A percentile compares a stretch with the other conserved stretches of the same genome.
Conservation (phyloP, 1,140 invertebrate species). For the Nasonia longicornis region DNA sequence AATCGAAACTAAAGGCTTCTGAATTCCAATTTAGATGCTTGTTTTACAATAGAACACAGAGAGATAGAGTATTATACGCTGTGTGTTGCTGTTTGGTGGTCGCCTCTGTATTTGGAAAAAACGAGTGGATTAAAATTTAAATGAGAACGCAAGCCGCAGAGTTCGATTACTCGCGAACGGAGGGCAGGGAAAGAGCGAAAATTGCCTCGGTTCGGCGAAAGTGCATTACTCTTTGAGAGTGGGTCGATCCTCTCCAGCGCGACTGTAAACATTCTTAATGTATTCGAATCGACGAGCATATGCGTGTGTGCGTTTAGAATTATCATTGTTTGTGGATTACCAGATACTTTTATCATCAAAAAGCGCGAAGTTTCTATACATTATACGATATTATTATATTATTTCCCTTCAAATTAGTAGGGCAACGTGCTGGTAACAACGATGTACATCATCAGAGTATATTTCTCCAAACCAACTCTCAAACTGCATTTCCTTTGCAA, state of each 20-base stretch:
- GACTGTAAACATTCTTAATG: conserved; percentile 1
- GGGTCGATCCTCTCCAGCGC: neutral
- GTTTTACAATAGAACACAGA: no score
- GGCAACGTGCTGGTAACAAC: no score
- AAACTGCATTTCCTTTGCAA: neutral
- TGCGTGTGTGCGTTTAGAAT: neutral
- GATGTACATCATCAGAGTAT: neutral
- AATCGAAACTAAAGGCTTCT: no score
- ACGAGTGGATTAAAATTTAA: conserved; percentile 30
- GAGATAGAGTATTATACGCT: no score
- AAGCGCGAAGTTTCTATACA: neutral
- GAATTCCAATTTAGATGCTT: no score
- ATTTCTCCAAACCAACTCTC: neutral
- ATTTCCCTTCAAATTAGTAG: no score
- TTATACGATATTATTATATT: no score
- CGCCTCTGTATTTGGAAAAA: conserved; percentile 8
- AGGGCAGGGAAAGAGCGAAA: neutral
- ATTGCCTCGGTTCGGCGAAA: conserved; percentile 5
- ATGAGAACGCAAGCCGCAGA: conserved; percentile 1
- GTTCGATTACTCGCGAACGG: neutral
- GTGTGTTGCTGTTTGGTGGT: neutral
- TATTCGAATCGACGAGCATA: neutral
- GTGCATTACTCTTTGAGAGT: conserved; percentile 3
- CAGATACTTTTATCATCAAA: no score
- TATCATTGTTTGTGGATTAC: no score